Conservation (phyloP, 2,113 vertebrate genomes). For the Gnathonemus echidnorhynchus region DNA sequence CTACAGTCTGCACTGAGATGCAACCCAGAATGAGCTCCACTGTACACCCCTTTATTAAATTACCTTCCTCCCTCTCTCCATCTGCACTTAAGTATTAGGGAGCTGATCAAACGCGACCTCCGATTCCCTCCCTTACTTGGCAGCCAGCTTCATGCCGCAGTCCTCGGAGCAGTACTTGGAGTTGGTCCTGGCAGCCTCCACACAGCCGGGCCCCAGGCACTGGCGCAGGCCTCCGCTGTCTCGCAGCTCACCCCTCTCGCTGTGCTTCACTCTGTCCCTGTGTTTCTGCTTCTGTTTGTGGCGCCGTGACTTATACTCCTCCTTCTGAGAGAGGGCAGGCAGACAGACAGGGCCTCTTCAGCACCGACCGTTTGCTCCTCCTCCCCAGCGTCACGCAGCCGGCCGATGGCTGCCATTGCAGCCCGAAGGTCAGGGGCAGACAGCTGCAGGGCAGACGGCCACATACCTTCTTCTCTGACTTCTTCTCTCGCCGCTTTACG, state of each 20-base stretch:
- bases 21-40: background rate
- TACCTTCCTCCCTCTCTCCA: background rate
- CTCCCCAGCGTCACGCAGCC: background rate
- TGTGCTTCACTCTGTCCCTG: conserved; percentile 73
- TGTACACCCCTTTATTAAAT: background rate
- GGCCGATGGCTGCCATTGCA: background rate
- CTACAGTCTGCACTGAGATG: background rate
- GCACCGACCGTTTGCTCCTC: background rate
- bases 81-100: background rate
- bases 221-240: conserved; percentile 66
- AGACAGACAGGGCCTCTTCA: background rate
- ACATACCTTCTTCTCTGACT: conserved; percentile 80
- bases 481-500: conserved; percentile 85
- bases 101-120: background rate
- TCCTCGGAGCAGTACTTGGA: conserved; percentile 94
- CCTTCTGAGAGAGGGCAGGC: conserved; percentile 60
- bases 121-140: conserved; percentile 73
- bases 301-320: conserved; percentile 68
- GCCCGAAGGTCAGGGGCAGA: too few species aligned
- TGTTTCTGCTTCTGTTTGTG: conserved; percentile 89
- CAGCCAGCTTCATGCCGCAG: conserved; percentile 88
- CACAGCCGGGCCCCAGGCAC: conserved; percentile 83
- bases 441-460: background rate
- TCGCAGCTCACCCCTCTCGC: conserved; percentile 63
- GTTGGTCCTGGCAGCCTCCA: conserved; percentile 58